These are phyloP conservation scores for Saguinus imperator DNA, from an alignment of 2,113 vertebrate genomes.

Conservation along the genomic window DNA sequence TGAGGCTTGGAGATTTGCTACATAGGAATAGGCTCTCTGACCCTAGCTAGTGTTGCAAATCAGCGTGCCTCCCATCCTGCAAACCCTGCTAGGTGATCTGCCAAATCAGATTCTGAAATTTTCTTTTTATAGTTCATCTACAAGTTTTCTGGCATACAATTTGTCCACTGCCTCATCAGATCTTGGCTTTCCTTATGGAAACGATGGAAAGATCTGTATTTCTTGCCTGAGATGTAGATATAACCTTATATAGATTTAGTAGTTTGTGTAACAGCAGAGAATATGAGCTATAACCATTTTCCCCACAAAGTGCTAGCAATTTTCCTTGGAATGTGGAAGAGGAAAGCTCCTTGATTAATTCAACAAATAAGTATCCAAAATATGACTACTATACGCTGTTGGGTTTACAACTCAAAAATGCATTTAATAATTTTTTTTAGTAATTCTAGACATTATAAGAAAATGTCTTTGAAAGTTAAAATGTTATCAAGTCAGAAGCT, in stretches of 20 bases:
- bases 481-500: neutral
- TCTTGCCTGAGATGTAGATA: neutral
- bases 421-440: neutral
- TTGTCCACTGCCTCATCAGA: neutral
- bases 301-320: neutral
- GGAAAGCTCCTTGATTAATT: neutral
- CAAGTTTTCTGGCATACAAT: neutral
- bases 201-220: neutral
- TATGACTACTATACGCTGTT: neutral
- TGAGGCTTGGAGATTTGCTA: neutral
- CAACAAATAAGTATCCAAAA: neutral
- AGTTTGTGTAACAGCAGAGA: neutral
- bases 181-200: slow-evolving; percentile 23
- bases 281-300: neutral
- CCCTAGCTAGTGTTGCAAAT: neutral
- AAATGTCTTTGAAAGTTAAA: neutral
- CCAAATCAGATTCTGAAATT: neutral
- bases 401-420: neutral
- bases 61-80: neutral
- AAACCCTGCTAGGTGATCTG: neutral
- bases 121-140: neutral
- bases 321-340: neutral
- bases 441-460: neutral
- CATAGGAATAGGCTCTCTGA: neutral
- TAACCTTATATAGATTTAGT: neutral